phyloP scores from a whole-genome alignment of 2,113 vertebrate species.

The Gadus macrocephalus region DNA sequence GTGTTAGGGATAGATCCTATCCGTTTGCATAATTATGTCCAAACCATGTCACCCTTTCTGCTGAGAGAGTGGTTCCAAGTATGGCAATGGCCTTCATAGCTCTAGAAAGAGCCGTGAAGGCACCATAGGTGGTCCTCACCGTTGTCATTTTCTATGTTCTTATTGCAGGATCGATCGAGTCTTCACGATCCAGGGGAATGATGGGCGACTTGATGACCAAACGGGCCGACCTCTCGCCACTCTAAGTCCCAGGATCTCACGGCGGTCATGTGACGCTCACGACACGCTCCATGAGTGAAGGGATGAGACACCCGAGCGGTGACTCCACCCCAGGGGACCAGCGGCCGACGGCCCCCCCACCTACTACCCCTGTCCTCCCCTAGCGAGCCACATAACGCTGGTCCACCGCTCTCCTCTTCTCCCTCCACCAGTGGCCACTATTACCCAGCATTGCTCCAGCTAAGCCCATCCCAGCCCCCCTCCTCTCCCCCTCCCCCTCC shows the following conservation, averaged over 20 bases:
- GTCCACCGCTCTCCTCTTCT: no score
- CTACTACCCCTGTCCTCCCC: not conserved
- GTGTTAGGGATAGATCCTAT: not conserved
- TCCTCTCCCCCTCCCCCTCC: not conserved
- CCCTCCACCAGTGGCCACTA: no score
- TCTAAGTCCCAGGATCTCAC: conserved; percentile 6
- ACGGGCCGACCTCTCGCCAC: conserved; percentile 12
- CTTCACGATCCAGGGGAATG: conserved; percentile 25
- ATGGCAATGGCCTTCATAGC: not conserved
- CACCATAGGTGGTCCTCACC: not conserved
- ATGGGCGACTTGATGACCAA: conserved; percentile 8
- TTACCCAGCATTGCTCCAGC: not conserved
- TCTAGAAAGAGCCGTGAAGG: not conserved
- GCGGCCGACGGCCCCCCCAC: not conserved
- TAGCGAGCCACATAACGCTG: not conserved
- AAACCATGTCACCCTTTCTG: not conserved
- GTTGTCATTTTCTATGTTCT: no score
- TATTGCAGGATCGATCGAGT: not conserved
- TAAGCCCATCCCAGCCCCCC: not conserved
- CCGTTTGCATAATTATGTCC: conserved; percentile 24
- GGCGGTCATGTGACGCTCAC: conserved; percentile 10
- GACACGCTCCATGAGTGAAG: conserved; percentile 21
- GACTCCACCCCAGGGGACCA: not conserved
- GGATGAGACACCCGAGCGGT: conserved; percentile 22
- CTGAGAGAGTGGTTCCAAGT: not conserved